Base-by-base conservation (phyloP, 2,888 invertebrate genomes). In the Dynastes grantii region DNA sequence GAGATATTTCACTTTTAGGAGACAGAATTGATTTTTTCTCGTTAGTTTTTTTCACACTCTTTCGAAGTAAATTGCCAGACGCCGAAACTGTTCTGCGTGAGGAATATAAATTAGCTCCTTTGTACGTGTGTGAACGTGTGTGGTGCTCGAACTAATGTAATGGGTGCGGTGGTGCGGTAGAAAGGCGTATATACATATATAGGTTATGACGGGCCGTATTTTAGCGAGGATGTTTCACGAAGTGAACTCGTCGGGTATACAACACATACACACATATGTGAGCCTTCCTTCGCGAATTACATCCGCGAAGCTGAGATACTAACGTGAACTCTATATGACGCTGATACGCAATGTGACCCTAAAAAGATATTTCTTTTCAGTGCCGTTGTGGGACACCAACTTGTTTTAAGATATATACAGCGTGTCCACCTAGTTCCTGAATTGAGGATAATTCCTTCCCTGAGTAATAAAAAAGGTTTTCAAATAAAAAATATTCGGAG, bases 31-130 rank as follows among this genome's bases (percentile, higher is more conserved):
- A 63, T 63, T 63, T 63, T 63, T 63, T 63, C 27, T 16, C 22
- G n/a, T 22, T 63, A 63, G 63, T 29, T 63, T 27, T 0, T 27
- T 63, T 63, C 63, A 2, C 63, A 29, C 63, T 63, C 61, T 6
- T 29, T 63, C 22, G 32, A 63, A 63, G 29, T 63, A 63, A 63
- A 63, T 63, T 63, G 32, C 63, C 63, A 63, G 63, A 63, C 27
- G 63, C 63, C 32, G 32, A 13, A 63, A 63, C 11, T 13, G 13
- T n/a, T 27, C 61, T 29, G 61, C 61, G 29, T 27, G 9, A 22
- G 29, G 63, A 27, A 63, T 63, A 63, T 63, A 63, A 63, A 63
- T 63, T 32, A 63, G 63, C 27, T 63, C 63, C 63, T 32, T 63
- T 63, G 55, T 55, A 55, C 22, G 22, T 22, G 27, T 61, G 32